Base-by-base conservation (phyloP, 2,797 vertebrate species). In the Aldrovandia affinis region DNA sequence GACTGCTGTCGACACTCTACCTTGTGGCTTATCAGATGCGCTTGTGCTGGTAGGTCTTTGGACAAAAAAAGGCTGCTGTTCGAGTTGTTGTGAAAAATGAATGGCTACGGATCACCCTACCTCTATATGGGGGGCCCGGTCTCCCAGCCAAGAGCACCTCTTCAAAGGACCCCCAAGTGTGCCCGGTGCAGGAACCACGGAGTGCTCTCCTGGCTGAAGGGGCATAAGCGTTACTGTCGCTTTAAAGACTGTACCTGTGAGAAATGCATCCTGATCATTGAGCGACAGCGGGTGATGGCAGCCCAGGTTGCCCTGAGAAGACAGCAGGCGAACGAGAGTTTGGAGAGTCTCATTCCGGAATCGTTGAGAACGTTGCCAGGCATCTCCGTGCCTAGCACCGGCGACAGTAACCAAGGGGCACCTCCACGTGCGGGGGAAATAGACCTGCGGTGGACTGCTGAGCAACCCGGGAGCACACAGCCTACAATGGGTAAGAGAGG, bases 241-340 rank as follows among this genome's bases (percentile, higher is more conserved):
- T 98, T 98, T 95, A 99, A 99, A 92, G 98, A 98, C 96, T 99
- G 98, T 94, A 97, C 97, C 88, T 99, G 98, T 90, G 98, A 98
- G 92, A 99, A 99, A 90, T 99, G 98, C 94, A 98, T 98, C 94
- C 96, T 99, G 59, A 99, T 99, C 93, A 98, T 98, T 91, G 98
- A 98, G 95, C 92, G 98, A 47, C 98, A 99, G 96, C 94, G 98
- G 89, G 97, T 98, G 84, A 98, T 98, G 98, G 98, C 98, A 28
- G 98, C 98, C 70, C 97, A 98, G 95, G 98, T 99, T 91, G 97
- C 97, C 61, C 96, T 98, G n/a, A 95, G 98, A 83, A 85, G 97
- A 89, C 98, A 99, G 93, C 97, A 98, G 94, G 98, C 97, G 87
- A 98, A 98, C 96, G 98, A 99, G 93, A 98, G 97, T 88, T 94